Evolutionary conservation across 2,888 invertebrate species (phyloP), one percentile per base, ranked within the genome.

Genomic region (Leptinotarsa rubiginosa): DNA sequence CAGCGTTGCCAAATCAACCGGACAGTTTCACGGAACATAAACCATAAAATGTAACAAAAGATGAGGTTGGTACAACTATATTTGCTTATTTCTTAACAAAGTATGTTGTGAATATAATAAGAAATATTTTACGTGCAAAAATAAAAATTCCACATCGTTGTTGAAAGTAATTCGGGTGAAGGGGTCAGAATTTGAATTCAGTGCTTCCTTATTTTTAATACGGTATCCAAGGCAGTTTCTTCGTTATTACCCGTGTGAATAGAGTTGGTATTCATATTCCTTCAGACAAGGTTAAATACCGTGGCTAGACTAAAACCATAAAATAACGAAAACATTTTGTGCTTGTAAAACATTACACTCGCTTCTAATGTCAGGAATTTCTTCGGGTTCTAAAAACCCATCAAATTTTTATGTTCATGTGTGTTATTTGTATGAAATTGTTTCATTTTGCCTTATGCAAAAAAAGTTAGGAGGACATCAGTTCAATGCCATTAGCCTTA

Each of bases 1-100:
- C 72, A 49, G 20, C 47, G 75, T 75, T 75, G 75, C 59, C 75
- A 67, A 4, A 22, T 56, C 20, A 22, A 31, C 52, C 50, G 13
- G 25, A 18, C 16, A 18, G 50, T 70, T 31, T 64, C 52, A 47
- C 41, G 3, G 12, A 47, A 49, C 22, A 25, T 20, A 15, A 25
- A 5, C 22, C 2, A 59, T 22, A 1, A 25, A 52, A 10, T 10
- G 41, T 41, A 7, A 41, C 41, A 41, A 41, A 12, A 41, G 10
- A 41, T 41, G 1, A 41, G 41, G 10, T 41, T 41, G 2, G 41
- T 41, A 41, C 41, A 41, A 41, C 41, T 10, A 10, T 41, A 10
- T 41, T 41, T 10, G 10, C 10, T 41, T 31, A 31, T 31, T 41
- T 1, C 41, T 41, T 10, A 41, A 41, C 31, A 41, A 41, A 12